phyloP scores from a whole-genome alignment of 2,113 vertebrate species.

The Phylloscopus trochilus region DNA sequence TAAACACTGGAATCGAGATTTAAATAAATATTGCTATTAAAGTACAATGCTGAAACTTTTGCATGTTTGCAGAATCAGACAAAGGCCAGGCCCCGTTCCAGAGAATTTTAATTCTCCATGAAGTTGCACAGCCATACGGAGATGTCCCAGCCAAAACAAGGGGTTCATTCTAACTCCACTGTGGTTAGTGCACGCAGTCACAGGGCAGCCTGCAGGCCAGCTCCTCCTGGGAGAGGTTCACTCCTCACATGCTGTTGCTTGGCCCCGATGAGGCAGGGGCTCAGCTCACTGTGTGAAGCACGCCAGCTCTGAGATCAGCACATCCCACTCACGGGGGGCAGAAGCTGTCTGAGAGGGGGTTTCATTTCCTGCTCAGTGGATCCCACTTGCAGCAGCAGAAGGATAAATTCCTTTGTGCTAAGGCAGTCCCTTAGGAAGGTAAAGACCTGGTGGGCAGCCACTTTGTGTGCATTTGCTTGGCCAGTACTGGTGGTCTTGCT shows the following conservation, averaged over 20 bases:
- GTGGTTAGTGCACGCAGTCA: background rate
- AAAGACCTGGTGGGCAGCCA: background rate
- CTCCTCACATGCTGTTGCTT: background rate
- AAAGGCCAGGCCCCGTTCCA: conserved; percentile 11
- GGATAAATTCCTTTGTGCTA: background rate
- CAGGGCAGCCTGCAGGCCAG: background rate
- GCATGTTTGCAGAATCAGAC: conserved; percentile 8
- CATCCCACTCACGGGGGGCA: background rate
- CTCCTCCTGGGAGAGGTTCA: accelerated
- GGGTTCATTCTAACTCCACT: background rate
- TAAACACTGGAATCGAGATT: conserved; percentile 17
- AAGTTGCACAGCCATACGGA: background rate
- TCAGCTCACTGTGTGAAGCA: background rate
- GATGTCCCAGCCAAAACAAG: background rate
- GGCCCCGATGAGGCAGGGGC: background rate
- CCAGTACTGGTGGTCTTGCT: background rate
- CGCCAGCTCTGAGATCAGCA: background rate
- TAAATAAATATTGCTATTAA: conserved; percentile 45
- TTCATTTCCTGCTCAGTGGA: background rate
- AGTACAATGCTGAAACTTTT: conserved; percentile 28
- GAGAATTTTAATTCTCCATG: conserved; percentile 1
- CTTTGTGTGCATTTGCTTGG: background rate
- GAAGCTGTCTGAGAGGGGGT: background rate
- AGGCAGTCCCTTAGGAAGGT: background rate
- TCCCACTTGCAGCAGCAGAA: background rate